These are phyloP conservation scores for Nyctibius grandis DNA, from an alignment of 2,797 vertebrate species.

Conservation along the genomic window DNA sequence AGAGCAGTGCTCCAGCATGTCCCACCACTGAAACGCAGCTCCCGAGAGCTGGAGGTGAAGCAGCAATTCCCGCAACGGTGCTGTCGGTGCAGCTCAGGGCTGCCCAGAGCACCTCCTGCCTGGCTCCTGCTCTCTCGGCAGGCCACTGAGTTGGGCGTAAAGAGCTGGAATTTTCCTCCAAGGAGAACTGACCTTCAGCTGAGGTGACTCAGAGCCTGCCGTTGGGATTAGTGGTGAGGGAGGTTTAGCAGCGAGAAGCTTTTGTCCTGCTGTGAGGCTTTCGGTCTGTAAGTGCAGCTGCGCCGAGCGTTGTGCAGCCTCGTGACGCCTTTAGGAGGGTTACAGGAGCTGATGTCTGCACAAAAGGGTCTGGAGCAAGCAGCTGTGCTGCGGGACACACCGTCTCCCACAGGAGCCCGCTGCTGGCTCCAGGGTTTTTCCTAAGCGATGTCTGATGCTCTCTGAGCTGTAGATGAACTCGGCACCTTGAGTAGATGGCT, in stretches of 20 bases:
- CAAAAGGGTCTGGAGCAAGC: slow-evolving; percentile 1
- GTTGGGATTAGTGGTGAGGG: neutral
- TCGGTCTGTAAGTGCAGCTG: neutral
- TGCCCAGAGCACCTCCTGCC: neutral
- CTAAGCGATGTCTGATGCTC: neutral
- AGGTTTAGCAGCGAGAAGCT: slow-evolving; percentile 27
- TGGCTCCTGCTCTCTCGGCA: neutral
- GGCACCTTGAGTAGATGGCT: neutral
- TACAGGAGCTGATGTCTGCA: slow-evolving; percentile 28
- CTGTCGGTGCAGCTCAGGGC: neutral
- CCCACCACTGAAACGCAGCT: neutral
- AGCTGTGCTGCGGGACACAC: neutral
- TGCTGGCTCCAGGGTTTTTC: neutral
- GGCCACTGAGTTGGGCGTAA: neutral
- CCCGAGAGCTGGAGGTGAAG: neutral
- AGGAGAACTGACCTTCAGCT: slow-evolving; percentile 29
- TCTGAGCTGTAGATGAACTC: neutral
- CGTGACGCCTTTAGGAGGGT: neutral
- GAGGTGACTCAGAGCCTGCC: slow-evolving; percentile 22
- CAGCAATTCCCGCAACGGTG: neutral
- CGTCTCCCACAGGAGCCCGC: neutral
- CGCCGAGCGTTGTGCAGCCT: neutral
- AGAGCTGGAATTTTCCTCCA: slow-evolving; percentile 50
- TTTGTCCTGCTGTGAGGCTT: slow-evolving; percentile 44
- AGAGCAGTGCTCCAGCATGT: neutral